phyloP scores from a whole-genome alignment of 2,797 vertebrate genomes.

The Furcifer pardalis region DNA sequence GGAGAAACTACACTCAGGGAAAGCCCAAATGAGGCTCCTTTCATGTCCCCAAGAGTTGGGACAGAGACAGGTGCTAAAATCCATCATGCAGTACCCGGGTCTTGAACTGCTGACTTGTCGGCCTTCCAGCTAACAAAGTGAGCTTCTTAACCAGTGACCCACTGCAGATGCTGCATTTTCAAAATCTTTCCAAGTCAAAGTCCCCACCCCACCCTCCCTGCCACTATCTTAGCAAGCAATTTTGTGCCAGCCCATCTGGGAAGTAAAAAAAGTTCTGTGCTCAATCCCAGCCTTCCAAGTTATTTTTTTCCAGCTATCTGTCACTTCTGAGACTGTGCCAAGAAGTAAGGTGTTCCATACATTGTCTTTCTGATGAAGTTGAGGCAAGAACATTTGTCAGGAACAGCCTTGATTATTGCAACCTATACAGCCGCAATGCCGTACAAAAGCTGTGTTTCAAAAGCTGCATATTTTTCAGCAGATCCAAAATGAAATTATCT shows the following conservation, averaged over 20 bases:
- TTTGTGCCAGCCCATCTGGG: not conserved
- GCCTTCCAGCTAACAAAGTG: too few species aligned
- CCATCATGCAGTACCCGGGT: too few species aligned
- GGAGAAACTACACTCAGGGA: too few species aligned
- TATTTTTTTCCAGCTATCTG: slow-evolving; percentile 16
- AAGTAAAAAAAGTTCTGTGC: slow-evolving; percentile 21
- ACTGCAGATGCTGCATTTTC: slow-evolving; percentile 23
- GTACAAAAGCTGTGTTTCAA: not conserved
- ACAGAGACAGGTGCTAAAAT: too few species aligned
- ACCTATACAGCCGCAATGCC: not conserved
- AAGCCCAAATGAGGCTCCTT: too few species aligned
- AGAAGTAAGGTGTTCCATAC: slow-evolving; percentile 28
- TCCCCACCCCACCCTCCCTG: not conserved
- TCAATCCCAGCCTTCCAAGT: not conserved
- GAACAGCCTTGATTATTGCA: not conserved
- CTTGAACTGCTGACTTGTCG: too few species aligned
- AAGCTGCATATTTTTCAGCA: not conserved
- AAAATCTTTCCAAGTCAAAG: not conserved
- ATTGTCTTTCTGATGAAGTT: not conserved
- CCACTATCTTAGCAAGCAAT: not conserved
- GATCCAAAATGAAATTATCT: slow-evolving; percentile 28
- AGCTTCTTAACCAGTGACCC: too few species aligned
- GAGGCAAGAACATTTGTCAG: not conserved
- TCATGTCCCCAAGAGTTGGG: too few species aligned
- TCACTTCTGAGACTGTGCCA: slow-evolving; percentile 8